phyloP scores from a whole-genome alignment of 2,888 invertebrate genomes.

The Sphaeridia pumilis region DNA sequence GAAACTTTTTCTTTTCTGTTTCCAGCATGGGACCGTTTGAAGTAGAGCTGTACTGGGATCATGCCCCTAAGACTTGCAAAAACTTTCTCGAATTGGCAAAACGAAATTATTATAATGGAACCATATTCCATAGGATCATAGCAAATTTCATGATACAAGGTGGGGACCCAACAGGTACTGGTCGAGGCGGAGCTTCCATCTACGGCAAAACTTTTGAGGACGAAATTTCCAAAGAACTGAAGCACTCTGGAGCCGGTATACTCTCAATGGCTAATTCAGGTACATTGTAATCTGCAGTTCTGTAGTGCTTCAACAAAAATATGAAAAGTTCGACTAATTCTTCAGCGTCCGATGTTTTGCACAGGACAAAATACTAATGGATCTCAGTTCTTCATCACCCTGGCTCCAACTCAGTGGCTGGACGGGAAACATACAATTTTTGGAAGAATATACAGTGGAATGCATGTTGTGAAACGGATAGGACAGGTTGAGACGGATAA shows the following conservation, averaged over 20 bases:
- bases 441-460: constrained; percentile 75
- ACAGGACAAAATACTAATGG: constrained; percentile 64
- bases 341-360: too few relatives aligned
- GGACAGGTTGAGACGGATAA: constrained; percentile 89
- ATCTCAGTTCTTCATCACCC: constrained; percentile 94
- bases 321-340: too few relatives aligned
- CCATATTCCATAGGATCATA: constrained; percentile 92
- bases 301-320: too few relatives aligned
- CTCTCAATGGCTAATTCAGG: constrained; percentile 93
- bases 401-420: constrained; percentile 94
- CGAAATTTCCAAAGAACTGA: constrained; percentile 85
- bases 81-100: constrained; percentile 92
- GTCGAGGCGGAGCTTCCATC: constrained; percentile 83
- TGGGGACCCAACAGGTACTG: constrained; percentile 95
- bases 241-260: constrained; percentile 86
- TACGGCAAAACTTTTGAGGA: constrained; percentile 92
- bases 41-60: constrained; percentile 95
- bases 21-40: constrained; percentile 87
- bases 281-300: too few relatives aligned
- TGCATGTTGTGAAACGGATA: constrained; percentile 82
- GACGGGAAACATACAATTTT: constrained; percentile 97
- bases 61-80: constrained; percentile 91
- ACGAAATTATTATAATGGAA: constrained; percentile 90
- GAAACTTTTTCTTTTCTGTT: too few relatives aligned
- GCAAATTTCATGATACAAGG: constrained; percentile 88